phyloP scores from a whole-genome alignment of 2,888 invertebrate genomes.

The Drosophila sordidula region DNA sequence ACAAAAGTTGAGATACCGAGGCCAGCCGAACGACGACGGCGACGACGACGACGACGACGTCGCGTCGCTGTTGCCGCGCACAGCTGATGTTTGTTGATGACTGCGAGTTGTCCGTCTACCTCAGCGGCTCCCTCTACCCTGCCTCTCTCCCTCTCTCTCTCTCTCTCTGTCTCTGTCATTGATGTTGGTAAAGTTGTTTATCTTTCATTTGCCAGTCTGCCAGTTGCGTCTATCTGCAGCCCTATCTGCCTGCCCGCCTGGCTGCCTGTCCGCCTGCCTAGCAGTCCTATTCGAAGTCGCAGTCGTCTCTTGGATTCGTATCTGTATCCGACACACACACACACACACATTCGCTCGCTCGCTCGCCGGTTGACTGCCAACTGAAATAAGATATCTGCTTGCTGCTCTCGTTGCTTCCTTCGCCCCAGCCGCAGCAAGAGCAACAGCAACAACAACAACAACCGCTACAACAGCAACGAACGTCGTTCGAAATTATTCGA shows the following conservation, averaged over 20 bases:
- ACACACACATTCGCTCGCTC: conserved; percentile 12
- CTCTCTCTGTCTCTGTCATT: background rate
- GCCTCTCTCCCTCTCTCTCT: background rate
- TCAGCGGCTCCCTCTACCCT: background rate
- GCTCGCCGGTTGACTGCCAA: conserved; percentile 58
- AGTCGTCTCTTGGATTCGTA: conserved; percentile 63
- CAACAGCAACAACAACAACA: conserved; percentile 14
- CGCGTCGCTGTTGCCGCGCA: conserved; percentile 42
- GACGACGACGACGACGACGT: conserved; percentile 20
- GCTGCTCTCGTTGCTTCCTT: conserved; percentile 60
- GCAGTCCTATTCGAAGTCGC: conserved; percentile 33
- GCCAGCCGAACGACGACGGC: conserved; percentile 58
- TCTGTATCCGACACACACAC: conserved; percentile 55
- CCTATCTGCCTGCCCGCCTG: conserved; percentile 29
- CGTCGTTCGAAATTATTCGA: conserved; percentile 78
- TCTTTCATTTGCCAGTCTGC: conserved; percentile 77
- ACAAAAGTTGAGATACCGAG: conserved; percentile 76
- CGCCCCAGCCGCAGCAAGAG: conserved; percentile 35
- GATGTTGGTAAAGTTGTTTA: conserved; percentile 68
- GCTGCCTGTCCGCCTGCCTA: conserved; percentile 43
- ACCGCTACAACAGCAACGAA: conserved; percentile 12
- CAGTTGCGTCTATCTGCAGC: conserved; percentile 65
- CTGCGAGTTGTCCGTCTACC: conserved; percentile 28
- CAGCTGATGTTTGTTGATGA: conserved; percentile 78
- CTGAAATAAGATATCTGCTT: conserved; percentile 79